These are phyloP conservation scores for Cliona cf. orientalis DNA, from an alignment of 37 sponge, comb jelly and placozoan genomes.

Conservation along the genomic window DNA sequence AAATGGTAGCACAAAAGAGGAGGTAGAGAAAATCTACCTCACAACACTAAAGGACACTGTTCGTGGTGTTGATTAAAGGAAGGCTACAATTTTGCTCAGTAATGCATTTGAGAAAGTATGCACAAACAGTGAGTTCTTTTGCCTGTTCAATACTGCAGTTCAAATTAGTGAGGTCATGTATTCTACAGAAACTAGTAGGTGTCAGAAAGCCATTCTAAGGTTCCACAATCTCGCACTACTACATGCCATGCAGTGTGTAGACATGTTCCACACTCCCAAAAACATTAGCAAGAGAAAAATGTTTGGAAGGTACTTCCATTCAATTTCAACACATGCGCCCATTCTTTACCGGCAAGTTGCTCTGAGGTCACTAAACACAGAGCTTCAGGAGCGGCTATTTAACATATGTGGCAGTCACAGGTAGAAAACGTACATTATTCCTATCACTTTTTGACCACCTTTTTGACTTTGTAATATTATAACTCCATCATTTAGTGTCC, in stretches of 20 bases:
- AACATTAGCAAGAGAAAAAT: background rate
- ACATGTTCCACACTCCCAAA: slow-evolving; percentile 1
- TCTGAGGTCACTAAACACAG: background rate
- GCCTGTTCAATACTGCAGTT: background rate
- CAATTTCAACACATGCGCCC: background rate
- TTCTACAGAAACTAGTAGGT: background rate
- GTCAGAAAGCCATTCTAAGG: background rate
- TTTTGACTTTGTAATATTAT: too few species aligned
- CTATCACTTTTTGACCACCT: too few species aligned
- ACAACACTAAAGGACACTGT: background rate
- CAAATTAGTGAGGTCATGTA: slow-evolving; percentile 5
- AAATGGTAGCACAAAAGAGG: too few species aligned
- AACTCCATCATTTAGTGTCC: too few species aligned
- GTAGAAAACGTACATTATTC: too few species aligned
- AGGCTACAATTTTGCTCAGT: background rate
- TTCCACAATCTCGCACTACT: background rate
- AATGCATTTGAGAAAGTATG: background rate
- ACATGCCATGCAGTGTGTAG: background rate
- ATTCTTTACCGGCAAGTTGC: background rate
- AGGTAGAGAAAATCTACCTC: background rate
- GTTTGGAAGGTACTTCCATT: slow-evolving; percentile 18
- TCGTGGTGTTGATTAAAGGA: background rate
- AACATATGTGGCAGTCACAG: too few species aligned
- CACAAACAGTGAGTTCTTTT: background rate
- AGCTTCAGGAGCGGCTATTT: slow-evolving; percentile 1